Conservation (phyloP, 2,888 invertebrate genomes). For the Xestia c-nigrum region DNA sequence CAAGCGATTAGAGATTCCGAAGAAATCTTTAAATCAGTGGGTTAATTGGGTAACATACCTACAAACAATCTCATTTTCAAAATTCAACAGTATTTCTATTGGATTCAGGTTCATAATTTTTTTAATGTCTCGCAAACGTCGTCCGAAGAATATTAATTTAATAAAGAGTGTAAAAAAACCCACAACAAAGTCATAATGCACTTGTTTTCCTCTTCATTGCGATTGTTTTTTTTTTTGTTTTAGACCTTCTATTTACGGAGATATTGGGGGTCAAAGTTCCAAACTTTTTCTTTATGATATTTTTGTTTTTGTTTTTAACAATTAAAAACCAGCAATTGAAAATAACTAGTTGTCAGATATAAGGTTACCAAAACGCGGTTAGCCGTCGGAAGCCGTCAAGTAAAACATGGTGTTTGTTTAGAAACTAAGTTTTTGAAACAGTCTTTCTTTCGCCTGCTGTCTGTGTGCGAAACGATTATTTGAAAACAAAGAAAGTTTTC, state of each 20-base stretch:
- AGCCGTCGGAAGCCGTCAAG: too few relatives aligned
- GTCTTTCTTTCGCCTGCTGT: conserved; percentile 7
- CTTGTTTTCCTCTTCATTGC: too few relatives aligned
- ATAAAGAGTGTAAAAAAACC: too few relatives aligned
- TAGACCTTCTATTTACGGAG: too few relatives aligned
- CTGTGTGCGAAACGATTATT: not conserved
- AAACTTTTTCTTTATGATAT: too few relatives aligned
- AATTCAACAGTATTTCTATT: not conserved
- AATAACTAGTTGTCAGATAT: too few relatives aligned
- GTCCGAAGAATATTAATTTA: too few relatives aligned
- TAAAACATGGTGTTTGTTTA: conserved; percentile 12
- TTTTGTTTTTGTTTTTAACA: not conserved
- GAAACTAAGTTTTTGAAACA: conserved; percentile 35
- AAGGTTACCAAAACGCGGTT: not conserved
- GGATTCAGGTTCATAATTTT: not conserved
- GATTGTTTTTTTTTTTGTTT: too few relatives aligned
- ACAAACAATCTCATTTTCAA: not conserved
- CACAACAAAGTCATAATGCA: too few relatives aligned
- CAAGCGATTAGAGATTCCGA: conserved; percentile 6
- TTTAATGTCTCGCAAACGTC: not conserved
- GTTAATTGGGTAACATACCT: not conserved
- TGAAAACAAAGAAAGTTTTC: conserved; percentile 33
- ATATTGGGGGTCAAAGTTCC: too few relatives aligned
- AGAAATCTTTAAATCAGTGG: not conserved
- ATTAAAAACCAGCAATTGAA: not conserved